Percentiles rank a stretch among this genome's conserved stretches.
Evolutionary conservation across 2,888 invertebrate species (phyloP).

Genomic region (Pediacus dermestoides): DNA sequence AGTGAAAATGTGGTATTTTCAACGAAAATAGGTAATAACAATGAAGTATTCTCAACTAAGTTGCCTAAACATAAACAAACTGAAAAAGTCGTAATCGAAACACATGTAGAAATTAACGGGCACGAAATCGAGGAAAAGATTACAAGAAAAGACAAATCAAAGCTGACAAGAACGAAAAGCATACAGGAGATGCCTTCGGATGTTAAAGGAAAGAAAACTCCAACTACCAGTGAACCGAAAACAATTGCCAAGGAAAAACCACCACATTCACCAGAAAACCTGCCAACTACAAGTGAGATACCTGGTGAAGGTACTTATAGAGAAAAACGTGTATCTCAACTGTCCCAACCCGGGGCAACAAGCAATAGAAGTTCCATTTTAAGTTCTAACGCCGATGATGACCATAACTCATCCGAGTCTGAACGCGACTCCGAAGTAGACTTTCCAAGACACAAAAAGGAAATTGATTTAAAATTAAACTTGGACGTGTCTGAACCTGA

Average conservation of each 20-base stretch:
- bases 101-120: slow-evolving; percentile 11
- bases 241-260: no score
- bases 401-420: slow-evolving; percentile 64
- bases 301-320: no score
- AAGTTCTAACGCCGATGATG: slow-evolving; percentile 44
- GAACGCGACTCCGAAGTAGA: slow-evolving; percentile 65
- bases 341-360: slow-evolving; percentile 15
- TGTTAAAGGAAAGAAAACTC: no score
- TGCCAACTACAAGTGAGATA: no score
- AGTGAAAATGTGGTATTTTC: slow-evolving; percentile 59
- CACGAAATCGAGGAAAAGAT: slow-evolving; percentile 13
- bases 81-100: slow-evolving; percentile 10
- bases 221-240: no score
- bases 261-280: no score
- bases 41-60: slow-evolving; percentile 62
- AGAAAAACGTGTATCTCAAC: slow-evolving; percentile 24
- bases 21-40: slow-evolving; percentile 65
- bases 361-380: slow-evolving; percentile 26
- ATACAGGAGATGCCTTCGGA: no score
- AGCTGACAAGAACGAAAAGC: no score
- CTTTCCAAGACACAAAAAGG: slow-evolving; percentile 42
- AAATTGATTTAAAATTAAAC: slow-evolving; percentile 45
- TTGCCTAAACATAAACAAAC: slow-evolving; percentile 37
- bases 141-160: slow-evolving; percentile 8
- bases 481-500: slow-evolving; percentile 63